phyloP scores from a whole-genome alignment of 2,888 invertebrate species.

The Steromphala cineraria region DNA sequence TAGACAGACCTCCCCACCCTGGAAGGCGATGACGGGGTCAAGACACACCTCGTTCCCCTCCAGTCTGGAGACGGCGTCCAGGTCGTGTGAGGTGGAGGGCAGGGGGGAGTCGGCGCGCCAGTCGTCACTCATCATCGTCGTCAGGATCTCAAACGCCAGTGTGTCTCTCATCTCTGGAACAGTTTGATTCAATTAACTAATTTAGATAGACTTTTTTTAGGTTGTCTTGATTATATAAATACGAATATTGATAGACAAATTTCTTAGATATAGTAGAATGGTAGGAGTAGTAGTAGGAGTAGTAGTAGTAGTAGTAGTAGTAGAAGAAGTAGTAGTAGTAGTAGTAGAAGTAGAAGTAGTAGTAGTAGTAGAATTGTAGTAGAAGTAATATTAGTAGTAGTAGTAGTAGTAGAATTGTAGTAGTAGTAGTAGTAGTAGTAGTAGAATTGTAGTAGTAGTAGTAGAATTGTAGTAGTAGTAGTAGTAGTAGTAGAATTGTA shows the following conservation, averaged over 20 bases:
- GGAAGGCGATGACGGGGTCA: conserved; percentile 22
- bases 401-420: conserved; percentile 7
- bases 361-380: conserved; percentile 16
- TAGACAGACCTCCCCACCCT: conserved; percentile 6
- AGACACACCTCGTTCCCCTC: conserved; percentile 9
- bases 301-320: conserved; percentile 20
- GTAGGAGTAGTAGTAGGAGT: conserved; percentile 21
- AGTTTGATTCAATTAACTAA: background rate
- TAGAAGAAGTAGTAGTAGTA: conserved; percentile 21
- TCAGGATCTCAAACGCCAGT: conserved; percentile 22
- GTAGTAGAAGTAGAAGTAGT: conserved; percentile 3
- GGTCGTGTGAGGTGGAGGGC: background rate
- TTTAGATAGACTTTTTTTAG: too few relatives aligned
- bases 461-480: background rate
- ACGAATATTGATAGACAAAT: too few relatives aligned
- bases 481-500: conserved; percentile 12
- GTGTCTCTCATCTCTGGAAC: conserved; percentile 25
- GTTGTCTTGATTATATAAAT: background rate
- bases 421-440: background rate
- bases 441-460: background rate
- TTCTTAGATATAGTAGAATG: conserved; percentile 9
- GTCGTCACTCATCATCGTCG: conserved; percentile 21
- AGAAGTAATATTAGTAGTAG: conserved; percentile 21
- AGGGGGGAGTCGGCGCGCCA: background rate
- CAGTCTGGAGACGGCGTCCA: conserved; percentile 20